Evolutionary conservation across 1,140 invertebrate genomes (phyloP).

Genomic region (Tetragonula clypearis): DNA sequence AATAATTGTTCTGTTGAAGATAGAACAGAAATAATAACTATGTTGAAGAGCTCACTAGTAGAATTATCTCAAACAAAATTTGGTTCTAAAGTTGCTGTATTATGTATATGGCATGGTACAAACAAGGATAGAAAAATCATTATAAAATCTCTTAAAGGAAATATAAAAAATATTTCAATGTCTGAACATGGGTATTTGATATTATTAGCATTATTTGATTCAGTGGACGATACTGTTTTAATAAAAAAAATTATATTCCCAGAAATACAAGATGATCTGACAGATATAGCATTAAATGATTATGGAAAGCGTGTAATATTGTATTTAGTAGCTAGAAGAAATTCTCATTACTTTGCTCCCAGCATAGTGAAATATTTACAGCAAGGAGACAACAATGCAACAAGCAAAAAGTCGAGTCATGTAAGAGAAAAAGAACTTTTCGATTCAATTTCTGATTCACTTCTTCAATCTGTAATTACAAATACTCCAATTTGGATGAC

Average conservation of each 20-base stretch:
- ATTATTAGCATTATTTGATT: constrained; percentile 92
- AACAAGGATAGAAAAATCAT: constrained; percentile 89
- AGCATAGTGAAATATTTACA: constrained; percentile 86
- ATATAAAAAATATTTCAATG: constrained; percentile 89
- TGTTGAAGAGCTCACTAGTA: constrained; percentile 86
- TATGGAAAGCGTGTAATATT: constrained; percentile 89
- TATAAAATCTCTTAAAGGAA: constrained; percentile 92
- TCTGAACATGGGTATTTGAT: constrained; percentile 94
- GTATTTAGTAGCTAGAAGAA: constrained; percentile 92
- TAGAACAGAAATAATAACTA: constrained; percentile 87
- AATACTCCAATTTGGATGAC: constrained; percentile 87
- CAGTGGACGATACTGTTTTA: constrained; percentile 96
- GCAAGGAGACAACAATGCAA: constrained; percentile 86
- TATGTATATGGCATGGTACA: constrained; percentile 94
- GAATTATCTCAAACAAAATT: constrained; percentile 92
- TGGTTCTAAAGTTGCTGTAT: constrained; percentile 89
- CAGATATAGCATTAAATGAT: constrained; percentile 88
- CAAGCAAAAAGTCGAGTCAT: constrained; percentile 90
- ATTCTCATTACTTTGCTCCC: constrained; percentile 89
- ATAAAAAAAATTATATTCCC: constrained; percentile 91
- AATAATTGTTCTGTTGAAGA: constrained; percentile 86
- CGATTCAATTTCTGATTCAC: constrained; percentile 84
- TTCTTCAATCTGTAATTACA: constrained; percentile 85
- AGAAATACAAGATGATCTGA: constrained; percentile 88
- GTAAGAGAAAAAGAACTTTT: constrained; percentile 89